Base-by-base conservation (phyloP, 2,888 invertebrate genomes). In the Bombyx huttoni region DNA sequence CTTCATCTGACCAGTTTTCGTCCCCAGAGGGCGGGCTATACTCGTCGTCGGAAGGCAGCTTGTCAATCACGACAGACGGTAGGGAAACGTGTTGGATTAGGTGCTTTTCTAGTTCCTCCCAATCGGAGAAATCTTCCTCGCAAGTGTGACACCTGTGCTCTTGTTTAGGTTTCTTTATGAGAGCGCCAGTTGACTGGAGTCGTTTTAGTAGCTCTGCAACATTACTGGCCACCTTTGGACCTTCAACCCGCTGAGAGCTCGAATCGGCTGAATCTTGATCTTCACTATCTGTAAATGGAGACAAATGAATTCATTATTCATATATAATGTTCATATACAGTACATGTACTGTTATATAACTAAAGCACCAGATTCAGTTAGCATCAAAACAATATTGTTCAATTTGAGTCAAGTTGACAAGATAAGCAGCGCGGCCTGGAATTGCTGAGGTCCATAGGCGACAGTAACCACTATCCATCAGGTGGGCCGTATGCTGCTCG, bases 61-160 rank as follows among this genome's bases (percentile, higher is more conserved):
- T 86, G 62, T 84, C 78, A 57, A 91, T 60, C 48, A 84, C 70
- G 53, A 91, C 75, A 1, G 71, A 75, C 48, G 91, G 91, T 62
- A 90, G 80, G 8, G 87, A 89, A 48, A 91, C 89, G 80, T 91
- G 91, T 51, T 84, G 81, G 40, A 90, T 76, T 10, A 91, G 75
- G 68, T 91, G 91, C 12, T 78, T 76, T 59, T 90, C 80, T 55
- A 90, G 66, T 13, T 81, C 84, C 47, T 77, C 74, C 75, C 84
- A 85, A 58, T 76, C 69, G 10, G 68, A 70, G 65, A 88, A 91
- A 53, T 87, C 84, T 54, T 85, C 72, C 60, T 87, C 75, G 63
- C 91, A 91, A 45, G 90, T 90, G 59, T 73, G 75, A 62, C 91
- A 91, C 59, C 72, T 77, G 56, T 73, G 68, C 57, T 86, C 85